These are phyloP conservation scores for Drosophila sulfurigaster DNA, from an alignment of 1,140 invertebrate species.

Conservation along the genomic window DNA sequence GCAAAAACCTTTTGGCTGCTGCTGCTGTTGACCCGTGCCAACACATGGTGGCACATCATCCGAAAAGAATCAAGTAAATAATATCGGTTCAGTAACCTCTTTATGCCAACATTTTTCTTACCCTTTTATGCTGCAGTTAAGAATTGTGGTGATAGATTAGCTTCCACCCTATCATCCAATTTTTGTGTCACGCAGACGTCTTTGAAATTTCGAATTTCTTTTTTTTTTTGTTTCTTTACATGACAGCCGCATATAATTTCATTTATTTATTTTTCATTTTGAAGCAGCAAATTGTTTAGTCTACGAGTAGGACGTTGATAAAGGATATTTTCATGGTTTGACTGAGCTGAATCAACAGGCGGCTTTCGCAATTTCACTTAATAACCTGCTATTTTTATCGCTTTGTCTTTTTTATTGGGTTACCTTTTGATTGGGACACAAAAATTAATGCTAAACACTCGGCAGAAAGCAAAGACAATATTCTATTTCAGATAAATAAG, in stretches of 20 bases:
- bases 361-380: not conserved
- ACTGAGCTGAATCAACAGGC: constrained; percentile 8
- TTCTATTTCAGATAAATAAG: not conserved
- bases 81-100: constrained; percentile 54
- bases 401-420: not conserved
- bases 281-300: constrained; percentile 16
- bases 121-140: constrained; percentile 33
- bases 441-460: not conserved
- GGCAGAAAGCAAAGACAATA: not conserved
- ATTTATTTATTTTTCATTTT: constrained; percentile 61
- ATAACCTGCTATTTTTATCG: constrained; percentile 3
- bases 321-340: constrained; percentile 20
- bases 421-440: not conserved
- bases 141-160: constrained; percentile 57
- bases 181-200: constrained; percentile 18
- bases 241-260: constrained; percentile 44
- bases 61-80: constrained; percentile 42
- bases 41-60: constrained; percentile 7
- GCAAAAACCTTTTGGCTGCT: constrained; percentile 35
- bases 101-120: constrained; percentile 49
- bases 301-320: constrained; percentile 20
- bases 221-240: constrained; percentile 8
- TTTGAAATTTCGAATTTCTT: constrained; percentile 4
- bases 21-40: constrained; percentile 15
- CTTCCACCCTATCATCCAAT: constrained; percentile 13